Conservation (phyloP, 2,888 invertebrate genomes). For the Trypoxylon attenuatum region DNA sequence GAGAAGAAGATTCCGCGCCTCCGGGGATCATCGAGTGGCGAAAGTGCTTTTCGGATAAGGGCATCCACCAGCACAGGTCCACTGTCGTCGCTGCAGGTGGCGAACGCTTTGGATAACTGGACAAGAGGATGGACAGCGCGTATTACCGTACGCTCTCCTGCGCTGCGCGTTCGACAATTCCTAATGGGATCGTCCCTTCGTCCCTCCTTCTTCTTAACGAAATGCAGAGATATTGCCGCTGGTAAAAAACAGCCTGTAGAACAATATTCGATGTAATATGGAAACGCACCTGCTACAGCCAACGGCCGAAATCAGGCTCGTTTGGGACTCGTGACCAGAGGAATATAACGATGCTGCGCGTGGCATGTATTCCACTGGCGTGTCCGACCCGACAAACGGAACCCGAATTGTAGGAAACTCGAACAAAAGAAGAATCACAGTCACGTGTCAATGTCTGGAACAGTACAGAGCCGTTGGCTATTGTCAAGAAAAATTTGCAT, state of each 20-base stretch:
- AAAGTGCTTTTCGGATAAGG: constrained; percentile 55
- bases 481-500: constrained; percentile 50
- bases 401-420: constrained; percentile 11
- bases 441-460: constrained; percentile 24
- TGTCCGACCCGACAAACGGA: constrained; percentile 12
- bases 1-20: constrained; percentile 20
- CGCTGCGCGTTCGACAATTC: no score
- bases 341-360: no score
- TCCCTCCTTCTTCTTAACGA: no score
- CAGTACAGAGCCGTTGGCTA: constrained; percentile 55
- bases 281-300: no score
- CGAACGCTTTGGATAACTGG: constrained; percentile 20
- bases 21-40: constrained; percentile 45
- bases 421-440: constrained; percentile 28
- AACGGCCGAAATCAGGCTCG: no score
- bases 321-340: no score
- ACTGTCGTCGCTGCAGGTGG: constrained; percentile 30
- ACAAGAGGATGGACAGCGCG: neutral
- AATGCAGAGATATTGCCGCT: no score
- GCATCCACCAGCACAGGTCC: constrained; percentile 37
- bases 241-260: no score
- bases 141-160: neutral
- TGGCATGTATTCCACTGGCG: constrained; percentile 3
- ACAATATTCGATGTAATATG: no score
- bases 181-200: neutral